phyloP scores from a whole-genome alignment of 2,888 invertebrate genomes.

The Charanyca ferruginea region DNA sequence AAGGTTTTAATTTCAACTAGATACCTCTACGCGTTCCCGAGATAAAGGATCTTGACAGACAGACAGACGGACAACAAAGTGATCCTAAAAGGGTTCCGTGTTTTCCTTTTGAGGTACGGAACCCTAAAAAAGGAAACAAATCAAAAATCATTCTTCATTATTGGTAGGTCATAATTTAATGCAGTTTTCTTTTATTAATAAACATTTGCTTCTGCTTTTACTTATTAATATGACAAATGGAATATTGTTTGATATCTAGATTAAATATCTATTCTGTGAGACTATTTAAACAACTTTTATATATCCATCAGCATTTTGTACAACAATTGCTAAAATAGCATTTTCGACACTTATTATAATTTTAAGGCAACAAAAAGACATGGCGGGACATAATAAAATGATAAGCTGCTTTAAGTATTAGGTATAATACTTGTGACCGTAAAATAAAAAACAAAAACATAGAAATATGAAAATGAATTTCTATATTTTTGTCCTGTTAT shows the following conservation, averaged over 20 bases:
- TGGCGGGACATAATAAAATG: conserved; percentile 70
- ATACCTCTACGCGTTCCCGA: no score
- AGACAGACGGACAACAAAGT: no score
- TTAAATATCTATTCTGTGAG: conserved; percentile 89
- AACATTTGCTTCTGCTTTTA: conserved; percentile 89
- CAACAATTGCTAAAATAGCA: conserved; percentile 80
- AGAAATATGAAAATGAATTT: conserved; percentile 55
- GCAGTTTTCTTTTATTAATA: conserved; percentile 88
- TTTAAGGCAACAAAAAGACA: conserved; percentile 76
- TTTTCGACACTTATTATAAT: conserved; percentile 73
- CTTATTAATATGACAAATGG: conserved; percentile 91
- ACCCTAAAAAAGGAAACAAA: conserved; percentile 34
- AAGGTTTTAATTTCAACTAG: no score
- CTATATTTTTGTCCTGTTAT: conserved; percentile 55
- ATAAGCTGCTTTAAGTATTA: conserved; percentile 62
- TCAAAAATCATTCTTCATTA: conserved; percentile 85
- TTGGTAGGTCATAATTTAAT: conserved; percentile 91
- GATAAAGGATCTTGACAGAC: no score
- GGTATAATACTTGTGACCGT: conserved; percentile 65
- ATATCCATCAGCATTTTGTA: conserved; percentile 87
- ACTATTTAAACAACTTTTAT: conserved; percentile 91
- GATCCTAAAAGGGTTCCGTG: no score
- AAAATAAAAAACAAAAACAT: conserved; percentile 58
- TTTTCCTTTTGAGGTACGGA: no score
- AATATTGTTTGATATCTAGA: conserved; percentile 91